Evolutionary conservation across 2,113 vertebrate genomes (phyloP), one percentile per base, ranked within the genome.

Genomic region (Leucopsar rothschildi): DNA sequence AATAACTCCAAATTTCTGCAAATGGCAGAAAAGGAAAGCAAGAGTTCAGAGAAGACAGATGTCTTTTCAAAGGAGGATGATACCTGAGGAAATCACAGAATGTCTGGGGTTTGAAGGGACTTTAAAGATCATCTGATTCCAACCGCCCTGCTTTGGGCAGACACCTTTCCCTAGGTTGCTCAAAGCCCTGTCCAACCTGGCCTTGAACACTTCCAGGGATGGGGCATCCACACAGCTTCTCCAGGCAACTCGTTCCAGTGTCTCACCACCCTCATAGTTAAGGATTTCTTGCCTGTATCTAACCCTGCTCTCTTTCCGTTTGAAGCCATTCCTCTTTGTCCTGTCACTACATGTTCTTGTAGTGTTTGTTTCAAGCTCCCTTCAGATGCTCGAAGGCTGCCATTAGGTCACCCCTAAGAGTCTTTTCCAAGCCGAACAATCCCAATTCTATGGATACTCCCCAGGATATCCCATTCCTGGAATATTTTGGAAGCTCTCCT

Each of bases 1-100:
- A 52, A 42, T 24, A 68, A 10, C 25, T 31, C 10, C 29, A 29
- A 57, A n/a, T 65, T 59, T 1, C 1, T 56, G 29, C 0, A 0
- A 80, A 47, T 10, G 19, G 28, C 28, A 47, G 28, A 33, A 64
- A 52, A 73, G 44, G 17, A 77, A 65, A 68, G 28, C 21, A 39
- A 25, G 31, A 82, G 37, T 37, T 52, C 24, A 45, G 44, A 40
- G 59, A 33, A 64, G 22, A 49, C 12, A 39, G 40, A 7, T 4
- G 2, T 39, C 27, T 75, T 68, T 40, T 24, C 42, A 15, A 64
- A 37, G 40, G n/a, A 63, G 27, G 45, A 64, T 8, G 31, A 82
- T 76, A 42, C 10, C 78, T 29, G 56, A 63, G 53, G 49, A 91
- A 37, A 57, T 27, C 10, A 70, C 18, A 77, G 31, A 33, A 63